Conservation (phyloP, 2,888 invertebrate species). For the Ligdia adustata region DNA sequence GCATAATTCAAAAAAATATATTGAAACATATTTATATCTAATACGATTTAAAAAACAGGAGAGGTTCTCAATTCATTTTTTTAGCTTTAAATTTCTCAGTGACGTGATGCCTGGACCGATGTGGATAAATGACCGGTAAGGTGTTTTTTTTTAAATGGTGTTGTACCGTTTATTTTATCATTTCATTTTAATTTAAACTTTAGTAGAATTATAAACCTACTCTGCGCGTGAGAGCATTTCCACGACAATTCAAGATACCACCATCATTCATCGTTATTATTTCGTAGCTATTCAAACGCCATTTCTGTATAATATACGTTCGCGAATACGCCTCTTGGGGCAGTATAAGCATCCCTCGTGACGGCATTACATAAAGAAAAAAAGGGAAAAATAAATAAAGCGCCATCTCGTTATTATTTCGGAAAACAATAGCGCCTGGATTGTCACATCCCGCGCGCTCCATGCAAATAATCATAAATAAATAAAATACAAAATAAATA, state of each 20-base stretch:
- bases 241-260: slow-evolving; percentile 9
- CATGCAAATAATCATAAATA: slow-evolving; percentile 83
- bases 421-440: slow-evolving; percentile 78
- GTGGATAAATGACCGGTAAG: too few species aligned
- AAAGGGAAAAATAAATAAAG: slow-evolving; percentile 59
- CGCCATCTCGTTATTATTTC: slow-evolving; percentile 81
- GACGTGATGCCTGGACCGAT: too few species aligned
- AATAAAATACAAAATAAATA: slow-evolving; percentile 83
- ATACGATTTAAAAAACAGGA: too few species aligned
- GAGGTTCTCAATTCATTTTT: too few species aligned
- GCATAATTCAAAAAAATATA: too few species aligned
- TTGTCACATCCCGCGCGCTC: slow-evolving; percentile 78
- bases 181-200: too few species aligned
- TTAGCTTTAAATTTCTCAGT: too few species aligned
- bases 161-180: too few species aligned
- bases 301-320: slow-evolving; percentile 36
- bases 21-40: too few species aligned
- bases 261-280: slow-evolving; percentile 35
- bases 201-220: too few species aligned
- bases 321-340: slow-evolving; percentile 35
- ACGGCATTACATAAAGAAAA: slow-evolving; percentile 53
- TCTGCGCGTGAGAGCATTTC: slow-evolving; percentile 31
- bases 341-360: slow-evolving; percentile 52
- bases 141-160: too few species aligned
- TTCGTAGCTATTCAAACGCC: slow-evolving; percentile 38